Evolutionary conservation across 2,888 invertebrate genomes (phyloP), one percentile per base, ranked within the genome.

Genomic region (Caenorhabditis sp.): DNA sequence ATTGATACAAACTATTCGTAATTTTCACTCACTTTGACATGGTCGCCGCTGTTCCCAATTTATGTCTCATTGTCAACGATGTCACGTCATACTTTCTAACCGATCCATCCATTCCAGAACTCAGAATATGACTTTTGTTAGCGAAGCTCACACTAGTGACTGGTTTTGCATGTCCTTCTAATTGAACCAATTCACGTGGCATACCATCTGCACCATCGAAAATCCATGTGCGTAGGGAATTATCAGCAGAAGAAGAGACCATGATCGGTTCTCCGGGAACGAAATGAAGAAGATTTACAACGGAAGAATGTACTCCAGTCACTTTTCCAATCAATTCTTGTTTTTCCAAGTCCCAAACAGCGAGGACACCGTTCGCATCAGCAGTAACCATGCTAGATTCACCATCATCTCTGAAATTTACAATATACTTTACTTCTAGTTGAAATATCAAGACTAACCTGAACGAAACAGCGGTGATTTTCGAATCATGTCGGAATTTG

Each of bases 171-270:
- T 90, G 90, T 23, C 90, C 90, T 58, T 84, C 84, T 12, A 83
- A 61, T 5, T 67, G 63, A 50, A 88, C 87, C 53, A 90, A 78
- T 63, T 88, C 84, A 38, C 88, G 79, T 17, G 87, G 87, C 77
- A 85, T 73, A 43, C 95, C 95, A 90, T 95, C 96, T 10, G 94
- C 92, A 91, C 93, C 91, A 88, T 97, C 97, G 90, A 97, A 91
- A 67, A 91, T 90, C 91, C 91, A 91, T 38, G 90, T 88, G 85
- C 89, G 77, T 3, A 86, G 62, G 7, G 83, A 82, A 56, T 88
- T 88, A 69, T 88, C 88, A 1, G 53, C 58, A 0, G 85, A 84
- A 8, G 82, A 73, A 14, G 85, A 83, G 50, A 86, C 67, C 89
- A 97, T 90, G 0, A 97, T 89, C 0, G 97, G 95, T 88, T 99